Evolutionary conservation across 2,888 invertebrate genomes (phyloP).

Genomic region (Netelia inedita): DNA sequence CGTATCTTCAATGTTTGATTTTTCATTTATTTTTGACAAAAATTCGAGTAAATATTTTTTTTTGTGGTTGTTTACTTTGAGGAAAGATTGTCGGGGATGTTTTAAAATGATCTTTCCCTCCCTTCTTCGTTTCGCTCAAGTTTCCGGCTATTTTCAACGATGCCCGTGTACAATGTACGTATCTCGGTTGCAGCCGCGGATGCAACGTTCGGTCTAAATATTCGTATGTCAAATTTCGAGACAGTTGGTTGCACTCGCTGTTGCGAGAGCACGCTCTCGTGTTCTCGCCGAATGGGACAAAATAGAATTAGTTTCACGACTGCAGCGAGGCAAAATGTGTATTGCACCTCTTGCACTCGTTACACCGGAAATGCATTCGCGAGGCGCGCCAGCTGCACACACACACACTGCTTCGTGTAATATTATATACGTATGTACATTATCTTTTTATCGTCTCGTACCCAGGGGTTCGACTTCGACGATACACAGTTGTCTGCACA

Average conservation of each 20-base stretch:
- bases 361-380: conserved; percentile 54
- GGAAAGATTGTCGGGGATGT: neutral
- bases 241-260: conserved; percentile 51
- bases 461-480: conserved; percentile 82
- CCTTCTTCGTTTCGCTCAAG: no score
- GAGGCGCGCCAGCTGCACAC: conserved; percentile 35
- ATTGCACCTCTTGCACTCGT: conserved; percentile 50
- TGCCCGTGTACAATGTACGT: neutral
- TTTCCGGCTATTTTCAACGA: no score
- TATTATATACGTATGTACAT: conserved; percentile 4
- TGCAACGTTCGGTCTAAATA: conserved; percentile 33
- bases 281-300: conserved; percentile 53
- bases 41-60: neutral
- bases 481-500: conserved; percentile 82
- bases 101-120: neutral
- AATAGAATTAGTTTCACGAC: conserved; percentile 57
- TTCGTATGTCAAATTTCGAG: conserved; percentile 51
- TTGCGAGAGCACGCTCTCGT: conserved; percentile 21
- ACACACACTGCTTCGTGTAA: neutral
- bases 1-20: neutral
- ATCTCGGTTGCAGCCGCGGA: conserved; percentile 11
- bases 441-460: neutral
- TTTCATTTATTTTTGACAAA: neutral
- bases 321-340: conserved; percentile 44
- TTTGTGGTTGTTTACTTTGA: neutral